Evolutionary conservation across 2,113 vertebrate species (phyloP), one percentile per base, ranked within the genome.

Genomic region (Ginglymostoma cirratum): DNA sequence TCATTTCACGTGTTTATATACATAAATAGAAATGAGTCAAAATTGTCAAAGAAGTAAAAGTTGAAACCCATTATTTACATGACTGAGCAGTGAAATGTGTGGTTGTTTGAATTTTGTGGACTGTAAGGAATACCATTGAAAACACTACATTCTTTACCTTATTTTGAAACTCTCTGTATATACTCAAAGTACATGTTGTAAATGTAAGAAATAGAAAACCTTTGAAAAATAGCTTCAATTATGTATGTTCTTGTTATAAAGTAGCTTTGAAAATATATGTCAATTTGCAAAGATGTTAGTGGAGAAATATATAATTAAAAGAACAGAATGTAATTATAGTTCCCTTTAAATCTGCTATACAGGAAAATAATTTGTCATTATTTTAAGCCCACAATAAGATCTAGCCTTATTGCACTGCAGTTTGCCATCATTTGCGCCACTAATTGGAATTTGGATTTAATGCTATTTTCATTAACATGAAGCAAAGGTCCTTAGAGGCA

Each of bases 231-330:
- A 23, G 3, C 19, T 94, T 94, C n/a, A n/a, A 42, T 94, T 24
- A 69, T 89, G 8, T 55, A 55, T 67, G 65, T 94, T 94, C 67
- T 94, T 24, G 65, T 70, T 94, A 94, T 27, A 69, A 94, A 70
- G 7, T 24, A 34, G 12, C 27, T 89, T 89, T 55, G 14, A 90
- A 90, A 61, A 34, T n/a, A n/a, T 4, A 90, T 61, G 87, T 52
- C 52, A 90, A 61, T 61, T 90, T 90, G 87, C 6, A 34, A 61
- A 61, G 61, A 61, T 90, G 27, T 90, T 61, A 5, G 27, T 61
- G 52, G 52, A 38, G n/a, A 90, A 90, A n/a, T 89, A 2, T 90
- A 90, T 90, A 52, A 90, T 90, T 90, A 52, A 55, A 55, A 61
- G 27, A 61, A 12, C 14, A 15, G 42, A 24, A 21, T 86, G 5